Evolutionary conservation across 2,797 vertebrate genomes (phyloP).

Genomic region (Vireo griseus): DNA sequence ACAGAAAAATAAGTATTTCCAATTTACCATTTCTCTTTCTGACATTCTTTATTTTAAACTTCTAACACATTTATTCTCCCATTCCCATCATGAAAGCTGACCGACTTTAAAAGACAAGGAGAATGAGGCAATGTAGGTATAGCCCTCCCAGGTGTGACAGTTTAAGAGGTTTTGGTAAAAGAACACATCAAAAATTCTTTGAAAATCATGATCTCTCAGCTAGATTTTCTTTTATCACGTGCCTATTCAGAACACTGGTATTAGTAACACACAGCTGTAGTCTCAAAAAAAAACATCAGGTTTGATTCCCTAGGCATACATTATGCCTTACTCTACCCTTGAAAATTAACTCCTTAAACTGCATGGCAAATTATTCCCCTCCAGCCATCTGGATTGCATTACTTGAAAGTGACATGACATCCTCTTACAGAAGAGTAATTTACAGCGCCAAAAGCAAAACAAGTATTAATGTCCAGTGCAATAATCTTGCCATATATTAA

Average conservation of each 20-base stretch:
- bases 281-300: neutral
- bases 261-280: neutral
- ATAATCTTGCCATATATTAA: neutral
- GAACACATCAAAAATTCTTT: neutral
- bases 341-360: neutral
- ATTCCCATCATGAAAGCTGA: neutral
- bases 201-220: neutral
- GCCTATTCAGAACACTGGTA: neutral
- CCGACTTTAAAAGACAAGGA: neutral
- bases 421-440: constrained; percentile 6
- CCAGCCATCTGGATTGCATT: neutral
- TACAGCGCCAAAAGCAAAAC: constrained; percentile 30
- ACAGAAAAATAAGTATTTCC: neutral
- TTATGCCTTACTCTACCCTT: neutral
- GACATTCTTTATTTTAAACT: neutral
- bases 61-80: neutral
- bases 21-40: neutral
- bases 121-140: neutral
- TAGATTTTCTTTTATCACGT: neutral
- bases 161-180: neutral
- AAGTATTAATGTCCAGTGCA: neutral
- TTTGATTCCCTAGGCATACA: neutral
- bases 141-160: neutral
- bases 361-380: neutral
- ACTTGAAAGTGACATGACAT: constrained; percentile 28